Evolutionary conservation across 2,888 invertebrate species (phyloP).

Genomic region (Agrochola macilenta): DNA sequence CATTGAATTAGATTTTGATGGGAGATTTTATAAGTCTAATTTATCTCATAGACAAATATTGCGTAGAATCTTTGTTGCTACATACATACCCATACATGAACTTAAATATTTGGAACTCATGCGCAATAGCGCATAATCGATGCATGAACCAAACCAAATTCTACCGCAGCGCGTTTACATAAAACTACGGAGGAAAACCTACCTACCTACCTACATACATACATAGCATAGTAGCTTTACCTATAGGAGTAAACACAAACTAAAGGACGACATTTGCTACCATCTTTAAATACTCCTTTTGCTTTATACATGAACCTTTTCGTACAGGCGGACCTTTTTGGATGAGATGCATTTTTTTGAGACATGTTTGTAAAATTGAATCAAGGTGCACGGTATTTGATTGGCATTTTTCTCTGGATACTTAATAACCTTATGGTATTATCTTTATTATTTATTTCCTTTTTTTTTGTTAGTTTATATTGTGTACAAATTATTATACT

Average conservation of each 20-base stretch:
- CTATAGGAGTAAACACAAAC: constrained; percentile 29
- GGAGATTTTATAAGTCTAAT: background rate
- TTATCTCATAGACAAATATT: background rate
- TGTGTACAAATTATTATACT: background rate
- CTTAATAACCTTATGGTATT: background rate
- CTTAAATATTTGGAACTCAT: constrained; percentile 2
- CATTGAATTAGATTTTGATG: background rate
- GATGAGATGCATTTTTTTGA: background rate
- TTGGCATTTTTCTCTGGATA: background rate
- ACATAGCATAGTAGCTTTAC: constrained; percentile 18
- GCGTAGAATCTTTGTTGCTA: background rate
- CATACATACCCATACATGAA: background rate
- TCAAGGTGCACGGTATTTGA: background rate
- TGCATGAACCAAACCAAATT: constrained; percentile 31
- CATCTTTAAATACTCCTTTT: constrained; percentile 33
- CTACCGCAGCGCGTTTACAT: constrained; percentile 23
- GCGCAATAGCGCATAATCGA: background rate
- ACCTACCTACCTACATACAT: constrained; percentile 5
- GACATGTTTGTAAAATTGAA: background rate
- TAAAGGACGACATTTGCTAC: constrained; percentile 11
- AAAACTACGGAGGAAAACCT: constrained; percentile 12
- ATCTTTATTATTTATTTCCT: background rate
- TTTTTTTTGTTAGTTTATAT: background rate
- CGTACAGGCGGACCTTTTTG: background rate
- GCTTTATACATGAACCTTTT: constrained; percentile 4